Percentiles rank a stretch among this genome's conserved stretches.
Conservation (phyloP, 1,140 invertebrate genomes). For the Teleogryllus occipitalis region DNA sequence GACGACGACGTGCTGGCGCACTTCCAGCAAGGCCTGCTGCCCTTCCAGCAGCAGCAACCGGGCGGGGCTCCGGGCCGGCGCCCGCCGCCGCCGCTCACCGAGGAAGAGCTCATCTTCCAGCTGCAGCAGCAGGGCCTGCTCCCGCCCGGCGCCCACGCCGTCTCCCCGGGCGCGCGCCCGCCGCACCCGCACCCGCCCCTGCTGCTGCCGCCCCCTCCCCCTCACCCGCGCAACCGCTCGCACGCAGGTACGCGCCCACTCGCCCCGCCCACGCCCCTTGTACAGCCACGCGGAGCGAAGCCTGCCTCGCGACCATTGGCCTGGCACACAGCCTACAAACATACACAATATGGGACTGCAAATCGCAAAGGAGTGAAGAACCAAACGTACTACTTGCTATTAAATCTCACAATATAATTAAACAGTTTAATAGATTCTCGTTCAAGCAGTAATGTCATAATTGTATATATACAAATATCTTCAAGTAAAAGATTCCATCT, state of each 20-base stretch:
- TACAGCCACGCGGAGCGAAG: not conserved
- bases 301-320: not conserved
- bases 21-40: not conserved
- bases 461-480: too few relatives aligned
- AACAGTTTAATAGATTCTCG: too few relatives aligned
- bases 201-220: not conserved
- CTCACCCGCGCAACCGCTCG: not conserved
- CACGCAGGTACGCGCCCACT: not conserved
- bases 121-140: conserved; percentile 17
- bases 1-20: not conserved
- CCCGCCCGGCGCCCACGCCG: not conserved
- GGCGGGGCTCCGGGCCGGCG: too few relatives aligned
- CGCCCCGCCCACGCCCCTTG: not conserved
- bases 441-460: too few relatives aligned
- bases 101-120: not conserved
- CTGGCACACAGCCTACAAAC: too few relatives aligned
- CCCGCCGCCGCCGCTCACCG: not conserved
- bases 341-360: too few relatives aligned
- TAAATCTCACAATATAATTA: too few relatives aligned
- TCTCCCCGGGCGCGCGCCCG: not conserved
- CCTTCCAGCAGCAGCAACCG: not conserved
- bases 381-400: too few relatives aligned
- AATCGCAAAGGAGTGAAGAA: too few relatives aligned
- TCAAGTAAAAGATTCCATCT: too few relatives aligned
- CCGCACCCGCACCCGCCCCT: not conserved